These are phyloP conservation scores for Acromyrmex echinatior DNA, from an alignment of 1,140 invertebrate genomes.

Conservation along the genomic window DNA sequence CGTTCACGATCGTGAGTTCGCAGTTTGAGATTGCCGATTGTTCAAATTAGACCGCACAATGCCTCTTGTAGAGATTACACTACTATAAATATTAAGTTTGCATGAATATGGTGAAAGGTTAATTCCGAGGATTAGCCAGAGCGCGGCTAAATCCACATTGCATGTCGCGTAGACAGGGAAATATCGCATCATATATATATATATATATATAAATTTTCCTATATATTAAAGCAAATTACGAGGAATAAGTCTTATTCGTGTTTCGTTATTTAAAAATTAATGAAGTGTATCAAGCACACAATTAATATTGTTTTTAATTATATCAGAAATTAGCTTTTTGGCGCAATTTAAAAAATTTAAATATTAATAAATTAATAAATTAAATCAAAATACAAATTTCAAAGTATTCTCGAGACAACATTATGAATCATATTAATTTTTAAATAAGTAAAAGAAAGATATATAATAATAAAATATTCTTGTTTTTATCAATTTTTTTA, in stretches of 20 bases:
- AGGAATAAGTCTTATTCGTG: not conserved
- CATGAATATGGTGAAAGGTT: conserved; percentile 25
- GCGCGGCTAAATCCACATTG: conserved; percentile 53
- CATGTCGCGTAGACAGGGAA: conserved; percentile 39
- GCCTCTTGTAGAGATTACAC: not conserved
- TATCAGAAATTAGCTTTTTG: not conserved
- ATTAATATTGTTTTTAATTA: not conserved
- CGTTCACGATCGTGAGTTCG: not conserved
- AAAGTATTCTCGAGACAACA: no score
- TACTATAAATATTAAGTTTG: conserved; percentile 9
- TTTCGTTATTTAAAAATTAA: not conserved
- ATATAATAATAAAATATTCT: no score
- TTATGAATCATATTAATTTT: not conserved
- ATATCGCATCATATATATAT: not conserved
- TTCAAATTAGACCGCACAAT: not conserved
- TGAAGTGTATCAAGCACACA: not conserved
- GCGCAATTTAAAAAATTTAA: conserved; percentile 1
- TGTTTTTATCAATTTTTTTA: not conserved
- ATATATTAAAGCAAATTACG: conserved; percentile 54
- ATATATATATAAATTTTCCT: not conserved
- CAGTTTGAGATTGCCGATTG: not conserved
- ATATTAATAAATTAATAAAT: conserved; percentile 5
- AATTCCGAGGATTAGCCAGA: conserved; percentile 59
- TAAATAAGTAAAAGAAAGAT: no score
- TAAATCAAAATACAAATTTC: not conserved